phyloP scores from a whole-genome alignment of 2,113 vertebrate species.

The Ochotona princeps region DNA sequence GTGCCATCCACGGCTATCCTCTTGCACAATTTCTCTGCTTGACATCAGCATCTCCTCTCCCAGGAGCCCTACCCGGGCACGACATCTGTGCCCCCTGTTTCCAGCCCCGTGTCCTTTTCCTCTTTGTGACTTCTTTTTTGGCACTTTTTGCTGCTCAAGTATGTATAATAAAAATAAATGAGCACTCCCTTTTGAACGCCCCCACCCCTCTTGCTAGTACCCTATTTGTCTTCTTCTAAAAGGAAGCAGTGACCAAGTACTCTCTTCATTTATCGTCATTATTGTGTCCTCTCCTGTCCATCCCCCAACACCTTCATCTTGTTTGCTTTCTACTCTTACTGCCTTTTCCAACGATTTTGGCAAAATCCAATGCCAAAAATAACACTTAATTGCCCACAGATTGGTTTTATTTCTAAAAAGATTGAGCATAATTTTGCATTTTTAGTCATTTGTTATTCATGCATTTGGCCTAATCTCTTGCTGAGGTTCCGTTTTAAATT shows the following conservation, averaged over 20 bases:
- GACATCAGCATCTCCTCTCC: background rate
- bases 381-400: background rate
- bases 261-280: background rate
- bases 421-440: background rate
- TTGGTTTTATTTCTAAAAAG: background rate
- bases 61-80: too few relatives aligned
- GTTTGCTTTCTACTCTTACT: background rate
- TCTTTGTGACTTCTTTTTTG: background rate
- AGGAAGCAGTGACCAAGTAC: background rate
- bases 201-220: fast-evolving
- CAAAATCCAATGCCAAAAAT: background rate
- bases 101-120: background rate
- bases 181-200: background rate
- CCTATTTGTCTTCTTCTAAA: background rate
- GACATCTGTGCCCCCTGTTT: background rate
- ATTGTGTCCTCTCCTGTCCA: background rate
- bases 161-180: background rate
- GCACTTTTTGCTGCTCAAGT: background rate
- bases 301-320: background rate
- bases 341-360: background rate
- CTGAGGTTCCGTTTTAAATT: background rate
- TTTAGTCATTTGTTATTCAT: background rate
- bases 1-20: background rate
- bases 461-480: background rate
- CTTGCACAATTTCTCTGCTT: background rate